Percentiles rank a stretch among this genome's conserved stretches.
Conservation (phyloP, 2,797 vertebrate genomes). For the Podarcis siculus region DNA sequence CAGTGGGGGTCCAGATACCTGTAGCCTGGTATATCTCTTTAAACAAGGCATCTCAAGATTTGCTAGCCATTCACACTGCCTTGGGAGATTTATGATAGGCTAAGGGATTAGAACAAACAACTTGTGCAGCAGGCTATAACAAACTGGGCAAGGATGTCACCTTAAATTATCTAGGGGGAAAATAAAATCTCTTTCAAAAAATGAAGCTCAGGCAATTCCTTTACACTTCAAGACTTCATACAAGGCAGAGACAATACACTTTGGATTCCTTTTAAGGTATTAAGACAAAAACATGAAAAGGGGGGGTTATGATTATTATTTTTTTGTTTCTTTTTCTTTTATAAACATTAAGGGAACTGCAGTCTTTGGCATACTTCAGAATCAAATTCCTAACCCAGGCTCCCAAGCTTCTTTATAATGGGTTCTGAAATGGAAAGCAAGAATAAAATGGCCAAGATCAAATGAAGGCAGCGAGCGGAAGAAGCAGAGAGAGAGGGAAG, state of each 20-base stretch:
- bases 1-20: not conserved
- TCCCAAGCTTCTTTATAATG: constrained; percentile 16
- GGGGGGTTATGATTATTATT: not conserved
- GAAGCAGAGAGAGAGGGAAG: not conserved
- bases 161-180: not conserved
- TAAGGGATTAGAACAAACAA: not conserved
- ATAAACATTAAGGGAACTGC: not conserved
- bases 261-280: not conserved
- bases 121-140: not conserved
- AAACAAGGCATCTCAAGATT: not conserved
- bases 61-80: not conserved
- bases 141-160: not conserved
- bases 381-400: constrained; percentile 3
- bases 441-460: not conserved
- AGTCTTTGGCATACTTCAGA: constrained; percentile 10
- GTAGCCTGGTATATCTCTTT: not conserved
- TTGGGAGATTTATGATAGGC: not conserved
- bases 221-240: constrained; percentile 26
- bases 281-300: not conserved
- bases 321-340: not conserved
- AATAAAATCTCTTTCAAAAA: not conserved
- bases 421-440: constrained; percentile 10
- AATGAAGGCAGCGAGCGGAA: not conserved
- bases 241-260: constrained; percentile 18
- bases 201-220: constrained; percentile 3